Conservation (phyloP, 2,113 vertebrate genomes). For the Colinus virginianus region DNA sequence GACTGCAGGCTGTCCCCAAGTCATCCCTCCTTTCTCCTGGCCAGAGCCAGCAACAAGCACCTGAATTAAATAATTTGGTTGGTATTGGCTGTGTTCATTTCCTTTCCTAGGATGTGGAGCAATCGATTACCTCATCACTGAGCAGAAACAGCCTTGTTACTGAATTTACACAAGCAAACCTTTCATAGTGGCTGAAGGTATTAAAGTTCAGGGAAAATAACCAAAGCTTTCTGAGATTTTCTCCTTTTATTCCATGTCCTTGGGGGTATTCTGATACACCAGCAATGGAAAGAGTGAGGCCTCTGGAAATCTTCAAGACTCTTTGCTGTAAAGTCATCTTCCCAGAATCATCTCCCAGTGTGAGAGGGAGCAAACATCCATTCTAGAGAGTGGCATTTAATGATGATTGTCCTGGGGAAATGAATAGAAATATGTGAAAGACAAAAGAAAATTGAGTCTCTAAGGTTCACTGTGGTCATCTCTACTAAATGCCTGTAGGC, state of each 20-base stretch:
- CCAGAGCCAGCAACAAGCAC: not conserved
- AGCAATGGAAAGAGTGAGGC: not conserved
- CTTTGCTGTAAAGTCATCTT: not conserved
- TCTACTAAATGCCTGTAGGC: not conserved
- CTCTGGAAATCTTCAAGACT: not conserved
- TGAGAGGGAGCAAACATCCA: not conserved
- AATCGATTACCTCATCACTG: not conserved
- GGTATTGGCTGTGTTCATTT: slow-evolving; percentile 13
- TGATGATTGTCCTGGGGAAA: not conserved
- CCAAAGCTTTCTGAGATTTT: not conserved
- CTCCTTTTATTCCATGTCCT: not conserved
- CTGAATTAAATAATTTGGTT: not conserved
- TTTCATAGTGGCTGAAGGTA: not conserved
- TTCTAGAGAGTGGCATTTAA: not conserved
- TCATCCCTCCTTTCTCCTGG: not conserved
- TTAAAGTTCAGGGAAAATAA: not conserved
- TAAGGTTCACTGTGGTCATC: not conserved
- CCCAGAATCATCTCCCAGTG: not conserved
- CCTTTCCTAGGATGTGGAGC: slow-evolving; percentile 16
- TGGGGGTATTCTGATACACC: not conserved
- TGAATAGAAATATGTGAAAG: not conserved
- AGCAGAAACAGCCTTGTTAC: slow-evolving; percentile 1
- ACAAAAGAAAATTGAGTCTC: not conserved
- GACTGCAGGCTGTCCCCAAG: not conserved
- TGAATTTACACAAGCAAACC: not conserved